Conservation (phyloP, 2,888 invertebrate species). For the Spialia ferax region DNA sequence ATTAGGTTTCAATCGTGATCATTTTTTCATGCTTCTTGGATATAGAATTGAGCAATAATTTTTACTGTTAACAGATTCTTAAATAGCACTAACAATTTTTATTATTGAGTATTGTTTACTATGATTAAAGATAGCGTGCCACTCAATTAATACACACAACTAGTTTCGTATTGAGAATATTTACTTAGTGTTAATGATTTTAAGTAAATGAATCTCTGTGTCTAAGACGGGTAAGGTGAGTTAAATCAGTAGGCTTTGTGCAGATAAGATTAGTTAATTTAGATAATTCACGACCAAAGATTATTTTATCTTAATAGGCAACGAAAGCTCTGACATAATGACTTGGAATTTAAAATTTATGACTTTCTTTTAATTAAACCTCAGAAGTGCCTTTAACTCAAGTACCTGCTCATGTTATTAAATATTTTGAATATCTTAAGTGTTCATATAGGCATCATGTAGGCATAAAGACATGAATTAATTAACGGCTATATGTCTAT, state of each 20-base stretch:
- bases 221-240: neutral
- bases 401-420: conserved; percentile 46
- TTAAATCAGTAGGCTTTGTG: conserved; percentile 6
- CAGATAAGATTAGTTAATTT: conserved; percentile 32
- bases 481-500: conserved; percentile 49
- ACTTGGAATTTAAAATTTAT: conserved; percentile 74
- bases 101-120: too few species aligned
- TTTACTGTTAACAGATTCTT: too few species aligned
- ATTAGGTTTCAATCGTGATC: neutral
- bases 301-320: conserved; percentile 62
- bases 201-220: conserved; percentile 5
- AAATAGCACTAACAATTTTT: too few species aligned
- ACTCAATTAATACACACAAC: too few species aligned
- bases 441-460: conserved; percentile 37
- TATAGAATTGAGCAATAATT: too few species aligned
- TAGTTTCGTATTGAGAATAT: neutral
- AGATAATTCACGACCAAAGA: conserved; percentile 30
- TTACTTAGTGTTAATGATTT: neutral
- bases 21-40: neutral
- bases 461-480: conserved; percentile 47
- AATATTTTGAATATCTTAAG: conserved; percentile 33
- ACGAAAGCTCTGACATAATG: conserved; percentile 66
- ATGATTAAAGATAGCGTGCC: too few species aligned
- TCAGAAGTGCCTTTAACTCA: conserved; percentile 73
- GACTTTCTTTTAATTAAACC: conserved; percentile 62